Percentiles rank a stretch among this genome's conserved stretches.
These are phyloP conservation scores for Ondatra zibethicus DNA, from an alignment of 2,113 vertebrate genomes.

Conservation along the genomic window DNA sequence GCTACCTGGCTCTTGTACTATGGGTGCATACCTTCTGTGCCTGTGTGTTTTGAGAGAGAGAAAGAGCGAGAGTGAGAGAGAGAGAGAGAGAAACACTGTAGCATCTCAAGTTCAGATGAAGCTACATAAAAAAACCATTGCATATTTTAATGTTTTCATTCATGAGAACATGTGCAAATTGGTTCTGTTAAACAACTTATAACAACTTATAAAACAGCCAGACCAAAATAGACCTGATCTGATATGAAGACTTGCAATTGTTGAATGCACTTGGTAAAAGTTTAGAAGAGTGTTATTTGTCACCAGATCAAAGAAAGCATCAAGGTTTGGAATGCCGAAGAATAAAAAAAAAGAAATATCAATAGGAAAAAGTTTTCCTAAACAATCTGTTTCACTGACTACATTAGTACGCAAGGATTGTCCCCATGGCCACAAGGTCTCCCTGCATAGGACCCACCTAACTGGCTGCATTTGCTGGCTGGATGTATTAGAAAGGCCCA, in stretches of 20 bases:
- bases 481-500: not conserved
- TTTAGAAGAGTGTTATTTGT: not conserved
- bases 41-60: not conserved
- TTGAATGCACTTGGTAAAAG: not conserved
- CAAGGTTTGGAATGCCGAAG: conserved; percentile 31
- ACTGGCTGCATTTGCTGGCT: not conserved
- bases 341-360: not conserved
- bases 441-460: not conserved
- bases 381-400: not conserved
- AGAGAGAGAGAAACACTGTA: not conserved
- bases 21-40: not conserved
- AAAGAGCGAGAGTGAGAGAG: not conserved
- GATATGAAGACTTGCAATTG: not conserved
- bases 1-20: not conserved
- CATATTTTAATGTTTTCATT: conserved; percentile 12
- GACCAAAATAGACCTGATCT: not conserved
- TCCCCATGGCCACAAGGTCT: not conserved
- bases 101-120: not conserved
- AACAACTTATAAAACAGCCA: not conserved
- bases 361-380: not conserved
- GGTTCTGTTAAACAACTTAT: not conserved
- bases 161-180: conserved; percentile 27
- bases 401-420: not conserved
- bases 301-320: conserved; percentile 14
- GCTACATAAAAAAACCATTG: not conserved